A percentile compares a stretch with the other conserved stretches of the same genome.
These are phyloP conservation scores for Coecobrya sp. DNA, from an alignment of 2,888 invertebrate genomes.

Conservation along the genomic window DNA sequence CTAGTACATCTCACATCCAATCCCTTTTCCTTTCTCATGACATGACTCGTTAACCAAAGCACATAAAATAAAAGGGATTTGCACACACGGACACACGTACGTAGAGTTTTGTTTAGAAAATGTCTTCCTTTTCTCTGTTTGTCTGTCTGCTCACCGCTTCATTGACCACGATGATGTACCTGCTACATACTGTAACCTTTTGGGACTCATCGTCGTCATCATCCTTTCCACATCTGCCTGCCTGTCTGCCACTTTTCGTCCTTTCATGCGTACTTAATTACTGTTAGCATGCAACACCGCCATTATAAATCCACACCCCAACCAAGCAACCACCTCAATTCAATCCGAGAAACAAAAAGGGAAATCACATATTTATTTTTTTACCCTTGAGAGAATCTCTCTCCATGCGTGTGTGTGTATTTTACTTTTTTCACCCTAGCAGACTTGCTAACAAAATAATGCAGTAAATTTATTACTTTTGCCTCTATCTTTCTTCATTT, in stretches of 20 bases:
- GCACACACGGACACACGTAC: neutral
- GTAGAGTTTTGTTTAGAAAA: neutral
- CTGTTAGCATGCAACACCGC: conserved; percentile 62
- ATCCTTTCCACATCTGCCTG: conserved; percentile 42
- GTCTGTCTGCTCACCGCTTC: conserved; percentile 25
- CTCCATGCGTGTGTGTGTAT: neutral
- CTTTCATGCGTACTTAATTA: conserved; percentile 69
- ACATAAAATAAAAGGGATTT: conserved; percentile 38
- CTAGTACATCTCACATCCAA: neutral
- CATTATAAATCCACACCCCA: conserved; percentile 43
- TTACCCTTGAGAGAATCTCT: conserved; percentile 31
- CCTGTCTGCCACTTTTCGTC: conserved; percentile 14
- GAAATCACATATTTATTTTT: conserved; percentile 11
- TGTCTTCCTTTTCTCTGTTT: neutral
- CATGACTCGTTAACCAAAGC: conserved; percentile 46
- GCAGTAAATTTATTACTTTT: conserved; percentile 12
- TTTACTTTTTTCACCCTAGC: neutral
- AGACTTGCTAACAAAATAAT: neutral
- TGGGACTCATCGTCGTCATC: conserved; percentile 19
- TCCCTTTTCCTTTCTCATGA: conserved; percentile 16
- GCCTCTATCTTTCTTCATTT: conserved; percentile 37
- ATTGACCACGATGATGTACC: conserved; percentile 23
- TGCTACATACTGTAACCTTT: conserved; percentile 25
- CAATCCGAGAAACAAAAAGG: neutral
- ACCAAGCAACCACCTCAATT: neutral